A percentile compares a stretch with the other conserved stretches of the same genome.
Conservation (phyloP, 2,888 invertebrate genomes). For the Cremastinae sp. region DNA sequence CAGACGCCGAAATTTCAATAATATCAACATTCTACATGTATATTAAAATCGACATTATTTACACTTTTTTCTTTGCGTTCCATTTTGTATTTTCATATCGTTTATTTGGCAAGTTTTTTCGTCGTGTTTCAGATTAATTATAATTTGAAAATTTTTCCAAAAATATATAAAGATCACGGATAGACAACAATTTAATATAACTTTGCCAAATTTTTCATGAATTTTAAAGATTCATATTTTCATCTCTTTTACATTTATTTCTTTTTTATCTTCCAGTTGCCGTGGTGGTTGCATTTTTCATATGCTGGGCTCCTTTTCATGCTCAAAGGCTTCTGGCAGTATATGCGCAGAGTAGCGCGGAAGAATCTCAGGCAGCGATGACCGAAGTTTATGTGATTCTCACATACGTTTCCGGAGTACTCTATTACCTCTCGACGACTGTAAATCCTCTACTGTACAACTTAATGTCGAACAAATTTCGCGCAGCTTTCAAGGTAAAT, state of each 20-base stretch:
- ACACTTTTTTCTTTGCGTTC: too few relatives aligned
- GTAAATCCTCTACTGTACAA: slow-evolving; percentile 87
- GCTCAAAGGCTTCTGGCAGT: slow-evolving; percentile 93
- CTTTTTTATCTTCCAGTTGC: slow-evolving; percentile 83
- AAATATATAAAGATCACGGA: too few relatives aligned
- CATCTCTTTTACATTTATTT: background rate
- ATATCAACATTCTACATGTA: too few relatives aligned
- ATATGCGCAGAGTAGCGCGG: slow-evolving; percentile 83
- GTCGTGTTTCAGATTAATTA: too few relatives aligned
- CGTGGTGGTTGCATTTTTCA: slow-evolving; percentile 90
- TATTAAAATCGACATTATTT: too few relatives aligned
- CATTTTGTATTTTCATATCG: too few relatives aligned
- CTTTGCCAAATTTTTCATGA: too few relatives aligned
- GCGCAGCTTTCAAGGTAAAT: slow-evolving; percentile 85
- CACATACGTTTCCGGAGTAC: slow-evolving; percentile 85
- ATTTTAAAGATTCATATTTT: too few relatives aligned
- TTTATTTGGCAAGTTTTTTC: too few relatives aligned
- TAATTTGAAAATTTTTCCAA: too few relatives aligned
- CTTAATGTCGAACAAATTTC: slow-evolving; percentile 87
- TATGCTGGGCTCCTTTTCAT: slow-evolving; percentile 96
- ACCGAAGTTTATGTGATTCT: slow-evolving; percentile 80
- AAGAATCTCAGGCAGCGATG: slow-evolving; percentile 81
- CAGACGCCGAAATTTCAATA: too few relatives aligned
- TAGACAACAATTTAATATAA: too few relatives aligned
- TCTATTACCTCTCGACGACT: slow-evolving; percentile 86